Conservation (phyloP, 1,140 invertebrate species). For the Aphelinus certus region DNA sequence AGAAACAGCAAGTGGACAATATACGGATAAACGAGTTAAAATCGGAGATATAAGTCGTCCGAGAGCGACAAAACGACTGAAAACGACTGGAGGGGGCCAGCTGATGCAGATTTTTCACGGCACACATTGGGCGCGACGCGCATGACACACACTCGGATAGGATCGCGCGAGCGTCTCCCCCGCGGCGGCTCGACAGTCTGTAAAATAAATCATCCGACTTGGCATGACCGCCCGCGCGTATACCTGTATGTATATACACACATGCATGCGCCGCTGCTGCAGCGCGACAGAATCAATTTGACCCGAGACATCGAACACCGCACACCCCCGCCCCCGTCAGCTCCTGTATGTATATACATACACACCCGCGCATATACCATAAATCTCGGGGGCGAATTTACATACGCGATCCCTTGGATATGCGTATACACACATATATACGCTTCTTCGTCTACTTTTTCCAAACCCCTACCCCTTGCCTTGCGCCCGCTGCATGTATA, state of each 20-base stretch:
- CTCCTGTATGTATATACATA: too few species aligned
- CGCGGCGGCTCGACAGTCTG: not conserved
- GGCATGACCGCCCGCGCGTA: not conserved
- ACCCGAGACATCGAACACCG: constrained; percentile 3
- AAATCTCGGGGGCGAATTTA: too few species aligned
- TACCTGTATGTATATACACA: not conserved
- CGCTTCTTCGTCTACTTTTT: not conserved
- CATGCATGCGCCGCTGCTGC: not conserved
- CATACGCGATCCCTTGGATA: too few species aligned
- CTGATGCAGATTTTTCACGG: constrained; percentile 14
- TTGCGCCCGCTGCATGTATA: not conserved
- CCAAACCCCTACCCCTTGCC: not conserved
- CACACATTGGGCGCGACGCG: not conserved
- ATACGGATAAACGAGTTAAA: too few species aligned
- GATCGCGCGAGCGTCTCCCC: not conserved
- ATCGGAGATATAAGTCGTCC: too few species aligned
- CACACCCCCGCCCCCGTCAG: not conserved
- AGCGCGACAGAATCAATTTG: constrained; percentile 11
- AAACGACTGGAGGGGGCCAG: too few species aligned
- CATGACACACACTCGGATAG: not conserved
- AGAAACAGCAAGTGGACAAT: too few species aligned
- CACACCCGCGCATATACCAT: too few species aligned
- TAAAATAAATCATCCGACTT: constrained; percentile 24
- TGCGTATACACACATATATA: not conserved
- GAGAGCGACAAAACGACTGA: too few species aligned